Evolutionary conservation across 92 coral and sea anemone genomes (phyloP).

Genomic region (Actinernus sp.): DNA sequence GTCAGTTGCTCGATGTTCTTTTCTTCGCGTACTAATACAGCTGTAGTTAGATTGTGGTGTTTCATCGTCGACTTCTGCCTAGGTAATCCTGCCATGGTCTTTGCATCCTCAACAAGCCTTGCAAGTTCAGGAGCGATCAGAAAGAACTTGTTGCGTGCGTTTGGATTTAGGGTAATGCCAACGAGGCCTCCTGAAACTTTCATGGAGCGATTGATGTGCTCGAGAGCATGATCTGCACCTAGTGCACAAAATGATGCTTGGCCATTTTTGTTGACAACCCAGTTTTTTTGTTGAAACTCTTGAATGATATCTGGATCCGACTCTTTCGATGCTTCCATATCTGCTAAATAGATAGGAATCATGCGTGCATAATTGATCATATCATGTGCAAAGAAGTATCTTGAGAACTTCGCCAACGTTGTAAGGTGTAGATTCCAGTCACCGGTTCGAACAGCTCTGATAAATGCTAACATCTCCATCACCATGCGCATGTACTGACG

Average conservation of each 20-base stretch:
- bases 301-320: slow-evolving; percentile 57
- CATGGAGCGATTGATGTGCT: slow-evolving; percentile 67
- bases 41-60: slow-evolving; percentile 31
- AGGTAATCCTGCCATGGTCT: slow-evolving; percentile 39
- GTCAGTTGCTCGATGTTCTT: slow-evolving; percentile 36
- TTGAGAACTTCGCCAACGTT: slow-evolving; percentile 46
- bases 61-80: slow-evolving; percentile 12
- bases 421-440: slow-evolving; percentile 59
- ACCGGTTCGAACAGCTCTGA: slow-evolving; percentile 55
- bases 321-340: slow-evolving; percentile 39
- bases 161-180: slow-evolving; percentile 63
- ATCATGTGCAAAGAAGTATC: slow-evolving; percentile 66
- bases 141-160: slow-evolving; percentile 45
- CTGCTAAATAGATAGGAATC: slow-evolving; percentile 63
- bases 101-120: slow-evolving; percentile 45
- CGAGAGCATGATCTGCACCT: slow-evolving; percentile 57
- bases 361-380: slow-evolving; percentile 56
- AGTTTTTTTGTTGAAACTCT: slow-evolving; percentile 60
- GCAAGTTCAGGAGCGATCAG: slow-evolving; percentile 55
- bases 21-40: slow-evolving; percentile 37
- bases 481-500: slow-evolving; percentile 63
- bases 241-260: slow-evolving; percentile 45
- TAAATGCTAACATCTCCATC: slow-evolving; percentile 49
- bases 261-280: slow-evolving; percentile 66
- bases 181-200: slow-evolving; percentile 58